Conservation (phyloP, 2,797 vertebrate species). For the Spinus olivaceus region DNA sequence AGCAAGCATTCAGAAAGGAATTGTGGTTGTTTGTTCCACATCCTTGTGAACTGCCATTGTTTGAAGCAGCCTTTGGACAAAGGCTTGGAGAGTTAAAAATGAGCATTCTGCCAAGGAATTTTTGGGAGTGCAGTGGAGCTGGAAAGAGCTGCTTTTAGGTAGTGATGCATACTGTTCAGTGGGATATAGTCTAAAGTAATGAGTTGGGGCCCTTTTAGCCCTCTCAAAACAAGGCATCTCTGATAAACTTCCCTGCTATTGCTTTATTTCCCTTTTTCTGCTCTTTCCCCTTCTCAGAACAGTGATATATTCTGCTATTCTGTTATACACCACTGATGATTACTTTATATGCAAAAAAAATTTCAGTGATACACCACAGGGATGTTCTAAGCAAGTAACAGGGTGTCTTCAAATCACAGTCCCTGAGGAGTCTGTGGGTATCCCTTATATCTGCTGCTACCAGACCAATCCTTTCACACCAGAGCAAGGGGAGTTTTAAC, state of each 20-base stretch:
- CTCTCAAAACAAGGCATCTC: background rate
- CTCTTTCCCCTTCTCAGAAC: background rate
- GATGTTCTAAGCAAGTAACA: background rate
- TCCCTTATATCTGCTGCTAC: background rate
- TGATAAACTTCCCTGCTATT: background rate
- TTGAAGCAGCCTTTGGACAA: background rate
- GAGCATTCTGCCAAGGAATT: background rate
- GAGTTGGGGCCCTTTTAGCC: background rate
- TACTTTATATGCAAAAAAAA: background rate
- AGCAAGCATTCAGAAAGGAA: background rate
- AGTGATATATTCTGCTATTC: background rate
- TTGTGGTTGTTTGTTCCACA: constrained; percentile 1
- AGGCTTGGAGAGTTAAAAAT: background rate
- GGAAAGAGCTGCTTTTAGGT: background rate
- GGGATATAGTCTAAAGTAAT: background rate
- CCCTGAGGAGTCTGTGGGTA: background rate
- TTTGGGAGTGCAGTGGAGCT: background rate
- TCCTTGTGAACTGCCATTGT: constrained; percentile 32
- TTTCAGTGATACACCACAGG: background rate
- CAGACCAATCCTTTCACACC: background rate
- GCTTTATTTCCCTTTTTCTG: background rate
- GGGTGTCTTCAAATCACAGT: background rate
- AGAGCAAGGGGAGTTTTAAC: background rate
- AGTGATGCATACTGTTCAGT: background rate
- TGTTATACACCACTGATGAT: background rate